Percentiles rank a stretch among this genome's conserved stretches.
Evolutionary conservation across 1,140 invertebrate species (phyloP).

Genomic region (Rhyzopertha dominica): DNA sequence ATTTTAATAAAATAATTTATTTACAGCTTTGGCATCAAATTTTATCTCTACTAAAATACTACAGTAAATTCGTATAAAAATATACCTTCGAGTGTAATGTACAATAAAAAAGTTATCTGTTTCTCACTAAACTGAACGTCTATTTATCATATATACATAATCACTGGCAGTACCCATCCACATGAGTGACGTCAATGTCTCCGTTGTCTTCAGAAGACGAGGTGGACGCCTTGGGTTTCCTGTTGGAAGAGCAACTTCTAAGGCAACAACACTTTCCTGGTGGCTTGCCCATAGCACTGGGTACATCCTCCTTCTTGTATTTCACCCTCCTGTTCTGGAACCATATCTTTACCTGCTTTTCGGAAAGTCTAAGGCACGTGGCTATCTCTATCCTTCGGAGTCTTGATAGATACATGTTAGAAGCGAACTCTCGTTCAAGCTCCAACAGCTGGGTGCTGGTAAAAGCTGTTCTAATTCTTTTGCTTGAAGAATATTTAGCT

Average conservation of each 20-base stretch:
- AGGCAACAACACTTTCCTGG: slow-evolving; percentile 33
- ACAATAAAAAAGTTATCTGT: slow-evolving; percentile 16
- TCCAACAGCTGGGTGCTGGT: slow-evolving; percentile 88
- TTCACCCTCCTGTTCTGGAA: slow-evolving; percentile 89
- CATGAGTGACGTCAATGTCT: slow-evolving; percentile 40
- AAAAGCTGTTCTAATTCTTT: slow-evolving; percentile 85
- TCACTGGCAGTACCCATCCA: slow-evolving; percentile 24
- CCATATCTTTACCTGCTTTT: slow-evolving; percentile 96
- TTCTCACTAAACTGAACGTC: slow-evolving; percentile 14
- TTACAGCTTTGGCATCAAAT: slow-evolving; percentile 23
- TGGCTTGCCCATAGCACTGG: slow-evolving; percentile 11
- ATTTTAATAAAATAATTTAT: slow-evolving; percentile 16
- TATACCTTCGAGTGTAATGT: slow-evolving; percentile 13
- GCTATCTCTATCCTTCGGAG: slow-evolving; percentile 88
- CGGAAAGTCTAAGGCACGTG: slow-evolving; percentile 77
- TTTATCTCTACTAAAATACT: neutral
- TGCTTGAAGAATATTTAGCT: slow-evolving; percentile 58
- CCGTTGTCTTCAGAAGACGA: slow-evolving; percentile 34
- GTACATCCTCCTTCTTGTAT: slow-evolving; percentile 76
- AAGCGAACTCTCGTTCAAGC: slow-evolving; percentile 84
- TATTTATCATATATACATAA: slow-evolving; percentile 8
- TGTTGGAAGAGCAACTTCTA: slow-evolving; percentile 24
- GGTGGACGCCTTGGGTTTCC: slow-evolving; percentile 25
- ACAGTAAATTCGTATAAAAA: slow-evolving; percentile 6
- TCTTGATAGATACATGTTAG: slow-evolving; percentile 87